Base-by-base conservation (phyloP, 2,888 invertebrate species). In the Scrobipalpa atriplicella region DNA sequence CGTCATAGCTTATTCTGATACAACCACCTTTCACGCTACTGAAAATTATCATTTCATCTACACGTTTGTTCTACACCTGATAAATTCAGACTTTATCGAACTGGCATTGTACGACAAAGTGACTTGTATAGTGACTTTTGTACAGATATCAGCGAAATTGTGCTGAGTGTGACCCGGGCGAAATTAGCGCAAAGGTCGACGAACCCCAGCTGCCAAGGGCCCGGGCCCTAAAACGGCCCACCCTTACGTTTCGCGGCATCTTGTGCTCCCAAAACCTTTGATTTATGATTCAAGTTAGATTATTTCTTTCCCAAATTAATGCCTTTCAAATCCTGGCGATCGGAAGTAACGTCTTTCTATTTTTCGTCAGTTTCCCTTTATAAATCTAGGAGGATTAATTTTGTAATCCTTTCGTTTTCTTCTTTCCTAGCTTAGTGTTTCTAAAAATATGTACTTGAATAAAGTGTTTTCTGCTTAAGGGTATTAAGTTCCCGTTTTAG, bases 131-230 rank as follows among this genome's bases (percentile, higher is more conserved):
- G 13, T 13, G 19, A 1, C 7, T 10, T 56, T 3, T 10, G 29
- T 13, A 21, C 21, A 21, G 52, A 47, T 47, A 38, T 16, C n/a
- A 38, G 29, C 9, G 16, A 38, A 29, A 58, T 58, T 38, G 29
- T 38, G 16, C 8, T 58, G 58, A 58, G 16, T 16, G 58, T 18
- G 58, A 58, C 68, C 70, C 72, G 76, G 77, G 74, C 73, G 73
- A 78, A 84, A 85, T 85, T 85, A 83, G 85, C 79, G 77, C 83
- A 82, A 80, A 84, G 90, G 79, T 89, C 83, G 78, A 69, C 72
- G 86, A 84, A 82, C 90, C 78, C 75, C 83, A 83, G 84, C 79
- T 80, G 81, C 75, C 72, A 75, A 78, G 83, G 84, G 79, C 75
- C 78, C 73, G 69, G 78, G 76, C 80, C 83, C 81, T 79, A 74